These are phyloP conservation scores for Mastigias papua DNA, from an alignment of 30 jellyfish, hydroid and myxozoan genomes.

Conservation along the genomic window DNA sequence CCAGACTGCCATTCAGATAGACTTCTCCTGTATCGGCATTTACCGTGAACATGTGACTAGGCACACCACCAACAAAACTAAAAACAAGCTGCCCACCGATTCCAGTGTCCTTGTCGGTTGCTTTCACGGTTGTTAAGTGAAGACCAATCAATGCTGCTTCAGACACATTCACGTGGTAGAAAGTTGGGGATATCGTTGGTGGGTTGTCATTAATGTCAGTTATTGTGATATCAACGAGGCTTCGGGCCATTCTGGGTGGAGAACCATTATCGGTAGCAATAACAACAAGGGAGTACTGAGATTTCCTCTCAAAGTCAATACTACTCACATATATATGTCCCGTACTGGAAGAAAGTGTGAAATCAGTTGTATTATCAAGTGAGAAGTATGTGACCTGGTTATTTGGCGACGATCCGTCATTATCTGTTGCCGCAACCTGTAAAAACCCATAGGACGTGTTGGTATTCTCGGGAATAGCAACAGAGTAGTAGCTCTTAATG, in stretches of 20 bases:
- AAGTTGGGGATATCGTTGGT: slow-evolving; percentile 65
- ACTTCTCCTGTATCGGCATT: slow-evolving; percentile 77
- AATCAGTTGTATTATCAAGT: slow-evolving; percentile 81
- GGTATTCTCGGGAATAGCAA: slow-evolving; percentile 76
- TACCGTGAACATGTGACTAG: slow-evolving; percentile 27
- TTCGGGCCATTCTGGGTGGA: slow-evolving; percentile 68
- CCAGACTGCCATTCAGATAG: slow-evolving; percentile 63
- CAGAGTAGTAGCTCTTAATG: slow-evolving; percentile 53
- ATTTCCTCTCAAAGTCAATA: slow-evolving; percentile 68
- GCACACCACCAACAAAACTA: slow-evolving; percentile 56
- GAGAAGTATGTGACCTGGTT: slow-evolving; percentile 51
- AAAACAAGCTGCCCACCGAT: slow-evolving; percentile 68
- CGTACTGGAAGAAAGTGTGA: slow-evolving; percentile 66
- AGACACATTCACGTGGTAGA: slow-evolving; percentile 75
- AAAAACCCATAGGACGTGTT: slow-evolving; percentile 41
- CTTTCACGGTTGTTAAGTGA: slow-evolving; percentile 68
- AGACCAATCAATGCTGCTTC: slow-evolving; percentile 85
- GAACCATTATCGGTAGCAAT: slow-evolving; percentile 77
- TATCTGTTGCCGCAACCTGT: slow-evolving; percentile 83
- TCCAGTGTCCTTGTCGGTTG: slow-evolving; percentile 81
- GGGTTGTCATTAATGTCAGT: slow-evolving; percentile 85
- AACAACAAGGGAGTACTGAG: slow-evolving; percentile 84
- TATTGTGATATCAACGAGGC: slow-evolving; percentile 77
- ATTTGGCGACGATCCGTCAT: slow-evolving; percentile 58
- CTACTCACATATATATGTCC: slow-evolving; percentile 69